A percentile compares a stretch with the other conserved stretches of the same genome.
phyloP scores from a whole-genome alignment of 2,797 vertebrate genomes.

The Chanos chanos region DNA sequence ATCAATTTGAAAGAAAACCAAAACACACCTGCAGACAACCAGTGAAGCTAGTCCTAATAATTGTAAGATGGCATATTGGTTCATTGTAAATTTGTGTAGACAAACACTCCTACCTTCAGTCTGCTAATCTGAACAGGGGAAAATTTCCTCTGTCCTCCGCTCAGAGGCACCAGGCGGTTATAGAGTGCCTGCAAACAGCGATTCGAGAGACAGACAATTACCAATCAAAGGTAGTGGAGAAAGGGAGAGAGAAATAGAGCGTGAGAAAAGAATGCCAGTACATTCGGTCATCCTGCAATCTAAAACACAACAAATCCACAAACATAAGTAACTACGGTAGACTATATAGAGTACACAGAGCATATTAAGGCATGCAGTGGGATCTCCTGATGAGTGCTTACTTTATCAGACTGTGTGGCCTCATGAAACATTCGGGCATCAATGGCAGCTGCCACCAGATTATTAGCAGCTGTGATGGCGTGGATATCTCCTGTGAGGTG shows the following conservation, averaged over 20 bases:
- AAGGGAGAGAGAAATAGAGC: background rate
- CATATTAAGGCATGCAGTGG: too few species aligned
- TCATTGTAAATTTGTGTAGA: background rate
- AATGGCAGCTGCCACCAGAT: conserved; percentile 90
- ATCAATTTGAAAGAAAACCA: background rate
- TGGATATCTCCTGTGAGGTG: conserved; percentile 99
- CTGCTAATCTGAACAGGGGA: conserved; percentile 89
- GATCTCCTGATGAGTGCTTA: conserved; percentile 50
- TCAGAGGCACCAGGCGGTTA: conserved; percentile 87
- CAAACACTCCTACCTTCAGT: conserved; percentile 70
- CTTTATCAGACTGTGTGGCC: conserved; percentile 90
- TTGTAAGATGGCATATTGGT: too few species aligned
- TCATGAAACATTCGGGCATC: conserved; percentile 96
- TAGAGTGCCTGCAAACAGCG: conserved; percentile 85
- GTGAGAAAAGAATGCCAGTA: background rate
- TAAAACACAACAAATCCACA: background rate
- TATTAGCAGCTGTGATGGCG: conserved; percentile 96
- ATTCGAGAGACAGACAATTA: background rate
- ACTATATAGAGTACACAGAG: too few species aligned
- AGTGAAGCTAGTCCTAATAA: too few species aligned
- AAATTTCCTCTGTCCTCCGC: conserved; percentile 81
- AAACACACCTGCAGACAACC: background rate
- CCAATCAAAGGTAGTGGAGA: background rate
- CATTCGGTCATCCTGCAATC: background rate
- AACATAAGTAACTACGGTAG: too few species aligned